A percentile compares a stretch with the other conserved stretches of the same genome.
These are phyloP conservation scores for Apotomis capreana DNA, from an alignment of 2,888 invertebrate genomes.

Conservation along the genomic window DNA sequence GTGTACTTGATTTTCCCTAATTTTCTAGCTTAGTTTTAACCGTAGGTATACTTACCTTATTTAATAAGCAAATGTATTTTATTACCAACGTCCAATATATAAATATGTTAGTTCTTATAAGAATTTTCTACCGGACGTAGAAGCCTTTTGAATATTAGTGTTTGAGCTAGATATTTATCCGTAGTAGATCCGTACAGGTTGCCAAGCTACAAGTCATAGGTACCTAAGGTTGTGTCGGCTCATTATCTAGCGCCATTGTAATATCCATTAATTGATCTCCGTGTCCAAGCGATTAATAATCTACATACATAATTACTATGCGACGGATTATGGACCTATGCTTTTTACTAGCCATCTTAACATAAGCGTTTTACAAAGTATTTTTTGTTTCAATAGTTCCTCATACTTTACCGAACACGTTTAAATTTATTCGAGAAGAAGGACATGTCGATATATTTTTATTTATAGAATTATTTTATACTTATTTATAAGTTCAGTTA, in stretches of 20 bases:
- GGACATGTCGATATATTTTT: background rate
- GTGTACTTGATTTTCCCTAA: no score
- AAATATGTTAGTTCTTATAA: no score
- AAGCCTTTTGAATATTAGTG: background rate
- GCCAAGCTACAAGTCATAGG: background rate
- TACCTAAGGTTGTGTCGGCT: conserved; percentile 6
- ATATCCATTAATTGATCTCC: conserved; percentile 32
- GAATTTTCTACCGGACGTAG: no score
- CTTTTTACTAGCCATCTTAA: conserved; percentile 14
- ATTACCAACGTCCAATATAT: no score
- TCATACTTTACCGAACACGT: conserved; percentile 1
- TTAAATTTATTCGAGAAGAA: background rate
- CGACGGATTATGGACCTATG: background rate
- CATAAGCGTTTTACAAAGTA: conserved; percentile 9
- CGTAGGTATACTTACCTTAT: no score
- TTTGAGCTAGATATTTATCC: background rate
- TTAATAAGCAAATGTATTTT: no score
- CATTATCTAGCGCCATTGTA: conserved; percentile 19
- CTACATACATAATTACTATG: conserved; percentile 20
- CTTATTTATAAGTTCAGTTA: background rate
- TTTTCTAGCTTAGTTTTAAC: no score
- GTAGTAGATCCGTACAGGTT: background rate
- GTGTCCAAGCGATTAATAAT: conserved; percentile 17
- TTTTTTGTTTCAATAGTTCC: conserved; percentile 33
- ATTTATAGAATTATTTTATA: background rate